phyloP scores from a whole-genome alignment of 2,797 vertebrate genomes.

The Loris lydekkerianus region DNA sequence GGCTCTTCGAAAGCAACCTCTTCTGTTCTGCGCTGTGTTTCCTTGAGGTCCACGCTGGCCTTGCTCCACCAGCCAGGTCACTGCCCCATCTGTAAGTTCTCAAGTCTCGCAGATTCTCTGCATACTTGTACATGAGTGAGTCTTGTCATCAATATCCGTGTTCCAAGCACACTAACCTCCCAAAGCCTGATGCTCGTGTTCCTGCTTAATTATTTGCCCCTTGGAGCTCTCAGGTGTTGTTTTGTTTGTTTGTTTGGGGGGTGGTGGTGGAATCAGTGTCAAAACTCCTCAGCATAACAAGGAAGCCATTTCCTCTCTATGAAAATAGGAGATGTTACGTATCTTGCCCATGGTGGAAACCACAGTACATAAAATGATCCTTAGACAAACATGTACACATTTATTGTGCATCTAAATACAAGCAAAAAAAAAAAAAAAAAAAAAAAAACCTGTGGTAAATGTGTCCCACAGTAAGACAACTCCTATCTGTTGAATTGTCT shows the following conservation, averaged over 20 bases:
- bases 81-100: not conserved
- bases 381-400: not conserved
- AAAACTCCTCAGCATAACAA: not conserved
- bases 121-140: not conserved
- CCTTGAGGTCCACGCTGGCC: not conserved
- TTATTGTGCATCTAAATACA: not conserved
- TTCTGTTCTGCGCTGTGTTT: not conserved
- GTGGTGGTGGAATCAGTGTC: not conserved
- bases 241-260: conserved; percentile 18
- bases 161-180: not conserved
- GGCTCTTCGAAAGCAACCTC: not conserved
- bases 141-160: not conserved
- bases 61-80: not conserved
- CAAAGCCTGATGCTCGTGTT: not conserved
- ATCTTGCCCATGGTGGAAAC: not conserved
- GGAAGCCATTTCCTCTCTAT: conserved; percentile 1
- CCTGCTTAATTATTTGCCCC: not conserved
- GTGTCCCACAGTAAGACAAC: not conserved
- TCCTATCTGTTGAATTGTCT: not conserved
- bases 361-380: not conserved
- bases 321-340: not conserved
- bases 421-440: not conserved
- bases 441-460: not conserved
- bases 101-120: not conserved
- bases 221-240: not conserved